phyloP scores from a whole-genome alignment of 2,797 vertebrate genomes.

The Enteromius thamalakanensis region DNA sequence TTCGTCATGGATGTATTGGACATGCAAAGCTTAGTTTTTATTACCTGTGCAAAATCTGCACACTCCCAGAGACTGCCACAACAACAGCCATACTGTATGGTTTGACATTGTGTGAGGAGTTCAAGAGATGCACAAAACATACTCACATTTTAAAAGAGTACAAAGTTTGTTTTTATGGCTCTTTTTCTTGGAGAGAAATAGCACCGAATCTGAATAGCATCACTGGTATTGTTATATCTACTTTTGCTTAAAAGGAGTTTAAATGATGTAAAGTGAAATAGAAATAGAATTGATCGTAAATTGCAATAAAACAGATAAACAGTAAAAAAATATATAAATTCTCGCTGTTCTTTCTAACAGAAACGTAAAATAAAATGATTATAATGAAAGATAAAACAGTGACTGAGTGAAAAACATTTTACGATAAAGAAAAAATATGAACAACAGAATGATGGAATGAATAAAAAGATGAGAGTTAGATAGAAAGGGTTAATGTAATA shows the following conservation, averaged over 20 bases:
- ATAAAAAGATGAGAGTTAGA: background rate
- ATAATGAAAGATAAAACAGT: too few species aligned
- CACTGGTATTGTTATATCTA: background rate
- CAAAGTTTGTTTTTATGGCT: background rate
- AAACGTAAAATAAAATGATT: too few species aligned
- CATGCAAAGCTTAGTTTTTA: background rate
- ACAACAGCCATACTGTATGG: background rate
- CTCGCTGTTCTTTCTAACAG: background rate
- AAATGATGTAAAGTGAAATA: background rate
- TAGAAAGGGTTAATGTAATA: background rate
- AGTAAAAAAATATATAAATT: too few species aligned
- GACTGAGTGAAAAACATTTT: too few species aligned
- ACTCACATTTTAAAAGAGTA: too few species aligned
- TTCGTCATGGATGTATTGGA: background rate
- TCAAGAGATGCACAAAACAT: background rate
- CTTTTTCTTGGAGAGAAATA: background rate
- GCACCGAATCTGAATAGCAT: background rate
- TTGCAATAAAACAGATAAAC: background rate
- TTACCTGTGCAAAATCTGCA: background rate
- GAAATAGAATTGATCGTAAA: background rate
- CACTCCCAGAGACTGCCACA: background rate
- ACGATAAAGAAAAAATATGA: too few species aligned
- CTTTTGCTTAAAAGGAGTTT: background rate
- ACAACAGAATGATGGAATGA: background rate
- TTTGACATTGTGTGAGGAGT: background rate